Evolutionary conservation across 2,113 vertebrate species (phyloP).

Genomic region (Malurus elegans): DNA sequence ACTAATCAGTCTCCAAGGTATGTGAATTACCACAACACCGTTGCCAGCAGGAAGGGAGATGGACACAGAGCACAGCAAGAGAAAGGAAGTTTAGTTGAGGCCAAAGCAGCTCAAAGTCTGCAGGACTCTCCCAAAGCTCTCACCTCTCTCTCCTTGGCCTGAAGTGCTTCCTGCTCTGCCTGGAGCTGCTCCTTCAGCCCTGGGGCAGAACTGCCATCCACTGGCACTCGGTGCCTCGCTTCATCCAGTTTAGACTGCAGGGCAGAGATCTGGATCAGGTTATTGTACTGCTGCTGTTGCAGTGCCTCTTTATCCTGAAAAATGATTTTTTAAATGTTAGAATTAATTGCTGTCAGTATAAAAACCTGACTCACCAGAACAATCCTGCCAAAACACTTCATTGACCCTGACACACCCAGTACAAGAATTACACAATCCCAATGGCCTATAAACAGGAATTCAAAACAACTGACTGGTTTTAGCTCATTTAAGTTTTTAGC

Average conservation of each 20-base stretch:
- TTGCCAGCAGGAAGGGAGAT: neutral
- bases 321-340: neutral
- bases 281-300: constrained; percentile 83
- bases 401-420: neutral
- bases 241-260: constrained; percentile 86
- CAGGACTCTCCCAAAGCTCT: neutral
- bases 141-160: constrained; percentile 81
- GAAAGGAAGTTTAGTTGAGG: neutral
- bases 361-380: neutral
- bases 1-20: neutral
- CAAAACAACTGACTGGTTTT: neutral
- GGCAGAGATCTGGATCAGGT: constrained; percentile 83
- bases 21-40: neutral
- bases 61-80: neutral
- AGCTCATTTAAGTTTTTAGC: neutral
- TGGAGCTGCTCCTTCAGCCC: constrained; percentile 74
- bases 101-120: neutral
- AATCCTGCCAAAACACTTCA: neutral
- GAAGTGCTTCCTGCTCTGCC: constrained; percentile 69
- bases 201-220: constrained; percentile 46
- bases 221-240: constrained; percentile 71
- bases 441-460: neutral
- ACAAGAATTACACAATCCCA: neutral
- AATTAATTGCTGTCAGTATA: neutral
- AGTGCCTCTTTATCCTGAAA: constrained; percentile 86